phyloP scores from a whole-genome alignment of 2,113 vertebrate species.

The Rhynchomys soricoides region DNA sequence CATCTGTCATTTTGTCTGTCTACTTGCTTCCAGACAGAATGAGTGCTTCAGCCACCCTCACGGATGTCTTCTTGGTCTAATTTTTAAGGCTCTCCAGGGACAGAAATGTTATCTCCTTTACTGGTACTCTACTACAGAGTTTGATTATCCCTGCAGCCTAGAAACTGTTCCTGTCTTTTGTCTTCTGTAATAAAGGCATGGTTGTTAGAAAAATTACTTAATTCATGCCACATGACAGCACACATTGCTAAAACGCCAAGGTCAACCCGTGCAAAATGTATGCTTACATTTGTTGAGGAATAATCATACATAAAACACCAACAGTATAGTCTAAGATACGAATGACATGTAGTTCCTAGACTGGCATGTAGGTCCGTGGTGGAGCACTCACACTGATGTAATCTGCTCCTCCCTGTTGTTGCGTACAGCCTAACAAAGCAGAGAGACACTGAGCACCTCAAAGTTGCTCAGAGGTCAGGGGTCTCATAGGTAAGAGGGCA shows the following conservation, averaged over 20 bases:
- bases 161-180: slow-evolving; percentile 18
- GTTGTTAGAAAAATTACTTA: not conserved
- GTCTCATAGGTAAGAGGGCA: not conserved
- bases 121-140: not conserved
- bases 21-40: not conserved
- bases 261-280: not conserved
- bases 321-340: not conserved
- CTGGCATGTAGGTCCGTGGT: not conserved
- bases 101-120: slow-evolving; percentile 4
- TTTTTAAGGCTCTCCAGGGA: slow-evolving; percentile 17
- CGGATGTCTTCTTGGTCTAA: not conserved
- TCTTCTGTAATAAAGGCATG: not conserved
- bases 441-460: not conserved
- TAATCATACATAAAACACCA: not conserved
- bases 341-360: not conserved
- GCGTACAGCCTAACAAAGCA: not conserved
- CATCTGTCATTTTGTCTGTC: slow-evolving; percentile 37
- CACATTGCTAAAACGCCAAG: not conserved
- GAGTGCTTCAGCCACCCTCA: not conserved
- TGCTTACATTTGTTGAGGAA: not conserved
- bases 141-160: not conserved
- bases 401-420: not conserved
- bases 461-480: not conserved
- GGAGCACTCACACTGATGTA: not conserved
- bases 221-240: not conserved